Percentiles rank a stretch among this genome's conserved stretches.
phyloP scores from a whole-genome alignment of 2,113 vertebrate genomes.

The Heterochromis multidens region DNA sequence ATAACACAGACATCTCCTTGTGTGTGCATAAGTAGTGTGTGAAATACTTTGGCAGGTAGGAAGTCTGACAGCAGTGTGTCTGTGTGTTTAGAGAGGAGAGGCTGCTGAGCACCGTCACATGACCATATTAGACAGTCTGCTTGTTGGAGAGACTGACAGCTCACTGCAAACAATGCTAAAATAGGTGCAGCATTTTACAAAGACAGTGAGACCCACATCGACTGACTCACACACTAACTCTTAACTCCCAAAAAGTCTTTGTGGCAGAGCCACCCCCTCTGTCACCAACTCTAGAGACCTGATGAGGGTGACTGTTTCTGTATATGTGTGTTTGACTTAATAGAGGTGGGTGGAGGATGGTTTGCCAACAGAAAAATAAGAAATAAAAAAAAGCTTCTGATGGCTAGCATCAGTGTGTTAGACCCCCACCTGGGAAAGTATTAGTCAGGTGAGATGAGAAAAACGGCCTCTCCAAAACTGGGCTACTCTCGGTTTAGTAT shows the following conservation, averaged over 20 bases:
- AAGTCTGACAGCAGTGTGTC: conserved; percentile 37
- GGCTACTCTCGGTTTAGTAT: conserved; percentile 13
- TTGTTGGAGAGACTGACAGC: conserved; percentile 55
- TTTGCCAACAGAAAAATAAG: neutral
- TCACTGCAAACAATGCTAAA: conserved; percentile 58
- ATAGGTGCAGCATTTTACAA: conserved; percentile 25
- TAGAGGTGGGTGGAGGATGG: neutral
- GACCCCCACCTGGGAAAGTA: conserved; percentile 13
- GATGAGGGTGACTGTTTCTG: conserved; percentile 11
- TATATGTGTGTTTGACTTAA: conserved; percentile 13
- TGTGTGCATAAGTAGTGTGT: neutral
- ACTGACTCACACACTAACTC: conserved; percentile 7
- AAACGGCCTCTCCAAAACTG: conserved; percentile 7
- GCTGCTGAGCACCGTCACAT: neutral
- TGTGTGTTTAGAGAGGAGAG: conserved; percentile 46
- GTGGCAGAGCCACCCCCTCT: conserved; percentile 29
- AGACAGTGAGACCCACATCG: conserved; percentile 5
- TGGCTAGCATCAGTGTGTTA: conserved; percentile 7
- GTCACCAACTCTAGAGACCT: conserved; percentile 35
- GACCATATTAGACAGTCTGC: conserved; percentile 56
- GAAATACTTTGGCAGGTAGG: conserved; percentile 10
- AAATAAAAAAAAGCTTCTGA: neutral
- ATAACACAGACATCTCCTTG: conserved; percentile 29
- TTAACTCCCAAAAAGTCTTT: conserved; percentile 41
- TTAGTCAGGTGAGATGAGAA: conserved; percentile 29